A percentile compares a stretch with the other conserved stretches of the same genome.
Evolutionary conservation across 2,797 vertebrate genomes (phyloP).

Genomic region (Spheniscus humboldti): DNA sequence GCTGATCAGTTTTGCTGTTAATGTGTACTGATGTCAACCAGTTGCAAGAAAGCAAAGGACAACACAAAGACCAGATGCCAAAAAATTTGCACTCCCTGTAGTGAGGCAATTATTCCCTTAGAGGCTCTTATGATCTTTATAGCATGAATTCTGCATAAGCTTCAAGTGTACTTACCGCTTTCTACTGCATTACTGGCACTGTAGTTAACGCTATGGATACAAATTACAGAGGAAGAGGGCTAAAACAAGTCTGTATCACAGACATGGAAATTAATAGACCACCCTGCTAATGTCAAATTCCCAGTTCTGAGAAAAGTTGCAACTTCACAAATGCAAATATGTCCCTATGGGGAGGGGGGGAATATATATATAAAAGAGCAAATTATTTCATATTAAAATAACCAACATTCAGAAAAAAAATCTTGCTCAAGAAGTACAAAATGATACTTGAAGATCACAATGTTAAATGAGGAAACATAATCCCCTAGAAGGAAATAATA

Average conservation of each 20-base stretch:
- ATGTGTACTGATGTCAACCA: neutral
- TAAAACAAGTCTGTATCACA: neutral
- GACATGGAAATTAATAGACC: neutral
- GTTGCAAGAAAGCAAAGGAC: neutral
- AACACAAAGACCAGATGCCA: neutral
- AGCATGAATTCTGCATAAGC: neutral
- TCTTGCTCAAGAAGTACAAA: neutral
- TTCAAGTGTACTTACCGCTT: neutral
- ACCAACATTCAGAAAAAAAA: neutral
- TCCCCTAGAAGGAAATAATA: neutral
- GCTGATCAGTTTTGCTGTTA: neutral
- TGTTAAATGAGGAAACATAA: neutral
- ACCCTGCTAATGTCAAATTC: neutral
- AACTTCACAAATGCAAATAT: neutral
- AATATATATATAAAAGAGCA: neutral
- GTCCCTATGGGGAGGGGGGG: rapidly evolving
- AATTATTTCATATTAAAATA: neutral
- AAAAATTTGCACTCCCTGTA: neutral
- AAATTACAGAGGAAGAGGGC: neutral
- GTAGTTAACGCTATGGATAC: neutral
- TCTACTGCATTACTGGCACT: neutral
- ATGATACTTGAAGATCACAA: neutral
- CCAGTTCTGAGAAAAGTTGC: neutral
- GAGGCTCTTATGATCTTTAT: neutral
- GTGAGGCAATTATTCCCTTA: conserved; percentile 5